These are phyloP conservation scores for Marmota flaviventris DNA, from an alignment of 2,113 vertebrate genomes.

Conservation along the genomic window DNA sequence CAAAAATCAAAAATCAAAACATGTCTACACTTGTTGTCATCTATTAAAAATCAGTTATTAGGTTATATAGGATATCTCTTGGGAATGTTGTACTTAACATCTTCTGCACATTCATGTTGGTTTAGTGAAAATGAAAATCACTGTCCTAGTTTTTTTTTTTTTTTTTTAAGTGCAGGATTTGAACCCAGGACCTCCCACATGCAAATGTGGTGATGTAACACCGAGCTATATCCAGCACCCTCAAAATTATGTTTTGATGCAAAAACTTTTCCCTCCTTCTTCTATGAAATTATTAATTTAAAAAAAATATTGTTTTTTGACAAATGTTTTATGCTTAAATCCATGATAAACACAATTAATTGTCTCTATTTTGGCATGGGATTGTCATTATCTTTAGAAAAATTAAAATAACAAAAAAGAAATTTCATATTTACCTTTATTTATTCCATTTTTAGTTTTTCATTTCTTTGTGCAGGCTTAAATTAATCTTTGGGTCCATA, in stretches of 20 bases:
- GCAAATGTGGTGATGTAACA: too few relatives aligned
- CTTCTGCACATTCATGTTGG: background rate
- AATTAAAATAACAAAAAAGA: background rate
- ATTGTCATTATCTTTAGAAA: background rate
- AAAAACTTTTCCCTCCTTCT: background rate
- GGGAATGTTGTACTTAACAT: too few relatives aligned
- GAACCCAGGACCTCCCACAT: background rate
- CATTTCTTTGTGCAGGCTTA: background rate
- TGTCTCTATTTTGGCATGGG: background rate
- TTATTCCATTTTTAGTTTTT: background rate
- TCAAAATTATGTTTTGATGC: background rate
- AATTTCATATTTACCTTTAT: background rate
- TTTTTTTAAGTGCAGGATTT: too few relatives aligned
- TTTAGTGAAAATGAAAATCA: background rate
- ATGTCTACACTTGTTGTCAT: background rate
- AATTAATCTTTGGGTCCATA: background rate
- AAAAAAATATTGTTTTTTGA: background rate
- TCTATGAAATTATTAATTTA: background rate
- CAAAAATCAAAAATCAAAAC: background rate
- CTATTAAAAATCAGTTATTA: background rate
- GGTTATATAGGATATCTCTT: too few relatives aligned
- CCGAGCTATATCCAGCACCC: background rate
- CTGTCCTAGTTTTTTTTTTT: background rate
- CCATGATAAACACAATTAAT: background rate
- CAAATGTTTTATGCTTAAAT: background rate